Conservation (phyloP, 2,888 invertebrate species). For the Galeopsomyia nigrocyanea region DNA sequence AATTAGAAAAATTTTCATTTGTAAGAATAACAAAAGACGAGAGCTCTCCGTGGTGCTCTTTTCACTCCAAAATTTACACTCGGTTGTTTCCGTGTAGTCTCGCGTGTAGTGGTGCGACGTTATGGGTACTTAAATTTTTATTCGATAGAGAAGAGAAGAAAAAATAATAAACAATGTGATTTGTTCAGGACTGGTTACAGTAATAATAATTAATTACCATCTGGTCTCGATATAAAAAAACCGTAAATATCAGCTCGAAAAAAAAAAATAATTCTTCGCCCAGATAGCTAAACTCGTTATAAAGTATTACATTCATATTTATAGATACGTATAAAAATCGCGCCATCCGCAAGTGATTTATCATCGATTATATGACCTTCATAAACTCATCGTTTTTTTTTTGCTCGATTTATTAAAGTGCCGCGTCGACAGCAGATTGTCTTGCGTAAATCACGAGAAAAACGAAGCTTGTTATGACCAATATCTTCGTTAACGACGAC, state of each 20-base stretch:
- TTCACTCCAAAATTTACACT: background rate
- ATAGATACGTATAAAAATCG: constrained; percentile 35
- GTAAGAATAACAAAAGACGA: background rate
- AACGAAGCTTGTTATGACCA: constrained; percentile 24
- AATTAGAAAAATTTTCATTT: constrained; percentile 39
- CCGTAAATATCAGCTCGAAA: no score
- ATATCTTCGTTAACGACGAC: constrained; percentile 30
- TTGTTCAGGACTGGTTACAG: no score
- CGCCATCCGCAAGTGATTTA: constrained; percentile 20
- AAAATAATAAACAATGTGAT: no score
- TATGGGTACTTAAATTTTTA: no score
- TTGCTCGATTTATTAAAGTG: constrained; percentile 35
- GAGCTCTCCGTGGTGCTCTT: background rate
- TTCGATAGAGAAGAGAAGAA: no score
- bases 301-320: constrained; percentile 26
- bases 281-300: constrained; percentile 19
- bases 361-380: constrained; percentile 36
- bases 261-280: background rate
- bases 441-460: constrained; percentile 15
- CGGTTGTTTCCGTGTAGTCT: no score
- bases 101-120: no score
- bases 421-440: constrained; percentile 36
- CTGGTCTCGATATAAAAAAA: no score
- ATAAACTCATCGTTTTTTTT: constrained; percentile 36
- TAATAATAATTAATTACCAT: no score